Evolutionary conservation across 2,797 vertebrate species (phyloP).

Genomic region (Rhinella marina): DNA sequence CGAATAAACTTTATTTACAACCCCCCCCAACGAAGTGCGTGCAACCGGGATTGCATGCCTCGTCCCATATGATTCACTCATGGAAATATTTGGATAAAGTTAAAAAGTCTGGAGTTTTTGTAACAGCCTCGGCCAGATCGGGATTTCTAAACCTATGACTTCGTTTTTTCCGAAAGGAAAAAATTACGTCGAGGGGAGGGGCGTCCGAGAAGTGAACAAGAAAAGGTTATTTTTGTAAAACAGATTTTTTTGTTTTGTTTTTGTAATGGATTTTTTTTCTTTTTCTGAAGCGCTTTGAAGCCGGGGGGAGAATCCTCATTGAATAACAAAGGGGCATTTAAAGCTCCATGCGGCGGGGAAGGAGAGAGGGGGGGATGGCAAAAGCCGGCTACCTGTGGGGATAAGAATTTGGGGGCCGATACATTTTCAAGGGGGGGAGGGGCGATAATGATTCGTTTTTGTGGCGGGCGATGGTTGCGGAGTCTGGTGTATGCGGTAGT

Average conservation of each 20-base stretch:
- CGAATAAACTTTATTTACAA: neutral
- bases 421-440: neutral
- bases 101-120: neutral
- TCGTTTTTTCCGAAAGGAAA: neutral
- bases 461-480: neutral
- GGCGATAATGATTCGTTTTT: neutral
- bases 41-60: neutral
- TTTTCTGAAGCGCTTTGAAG: neutral
- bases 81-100: slow-evolving; percentile 27
- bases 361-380: neutral
- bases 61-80: slow-evolving; percentile 33
- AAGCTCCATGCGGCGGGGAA: neutral
- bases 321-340: slow-evolving; percentile 18
- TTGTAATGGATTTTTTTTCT: neutral
- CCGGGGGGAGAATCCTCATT: neutral
- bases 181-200: neutral
- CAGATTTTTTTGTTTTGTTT: neutral
- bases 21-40: neutral
- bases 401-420: neutral
- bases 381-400: slow-evolving; percentile 1
- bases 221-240: neutral
- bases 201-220: neutral
- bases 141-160: neutral
- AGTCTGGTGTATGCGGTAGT: neutral
- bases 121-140: neutral